Percentiles rank a stretch among this genome's conserved stretches.
These are phyloP conservation scores for Magallana ariakensis DNA, from an alignment of 1,140 invertebrate genomes.

Conservation along the genomic window DNA sequence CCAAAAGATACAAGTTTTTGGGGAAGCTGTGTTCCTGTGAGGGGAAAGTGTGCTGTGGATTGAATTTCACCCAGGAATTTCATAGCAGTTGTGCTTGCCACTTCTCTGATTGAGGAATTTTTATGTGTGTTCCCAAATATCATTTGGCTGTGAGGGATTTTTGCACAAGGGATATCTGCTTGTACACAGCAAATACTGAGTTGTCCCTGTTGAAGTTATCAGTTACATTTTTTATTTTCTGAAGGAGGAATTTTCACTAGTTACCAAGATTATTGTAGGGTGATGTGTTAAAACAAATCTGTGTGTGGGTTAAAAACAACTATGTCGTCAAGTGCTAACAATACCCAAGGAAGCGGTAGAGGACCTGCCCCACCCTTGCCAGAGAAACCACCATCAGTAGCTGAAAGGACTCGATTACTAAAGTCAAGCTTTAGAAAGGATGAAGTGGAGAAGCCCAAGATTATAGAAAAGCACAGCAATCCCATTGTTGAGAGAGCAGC, in stretches of 20 bases:
- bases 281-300: slow-evolving; percentile 1
- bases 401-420: slow-evolving; percentile 70
- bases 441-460: slow-evolving; percentile 65
- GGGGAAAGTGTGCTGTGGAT: slow-evolving; percentile 30
- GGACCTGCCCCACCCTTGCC: slow-evolving; percentile 71
- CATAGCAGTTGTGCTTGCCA: slow-evolving; percentile 36
- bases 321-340: slow-evolving; percentile 44
- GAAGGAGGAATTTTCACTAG: background rate
- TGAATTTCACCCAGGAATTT: slow-evolving; percentile 37
- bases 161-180: background rate
- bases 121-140: slow-evolving; percentile 28
- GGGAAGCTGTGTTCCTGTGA: background rate
- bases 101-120: slow-evolving; percentile 21
- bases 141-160: slow-evolving; percentile 17
- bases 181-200: background rate
- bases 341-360: slow-evolving; percentile 45
- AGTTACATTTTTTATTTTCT: background rate
- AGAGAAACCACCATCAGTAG: slow-evolving; percentile 72
- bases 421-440: slow-evolving; percentile 70
- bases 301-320: slow-evolving; percentile 6
- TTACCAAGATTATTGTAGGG: background rate
- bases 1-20: background rate
- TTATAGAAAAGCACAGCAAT: slow-evolving; percentile 36
- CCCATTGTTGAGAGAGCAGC: slow-evolving; percentile 54
- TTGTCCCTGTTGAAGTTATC: slow-evolving; percentile 9